Conservation (phyloP, 2,888 invertebrate species). For the Rhaphigaster nebulosa region DNA sequence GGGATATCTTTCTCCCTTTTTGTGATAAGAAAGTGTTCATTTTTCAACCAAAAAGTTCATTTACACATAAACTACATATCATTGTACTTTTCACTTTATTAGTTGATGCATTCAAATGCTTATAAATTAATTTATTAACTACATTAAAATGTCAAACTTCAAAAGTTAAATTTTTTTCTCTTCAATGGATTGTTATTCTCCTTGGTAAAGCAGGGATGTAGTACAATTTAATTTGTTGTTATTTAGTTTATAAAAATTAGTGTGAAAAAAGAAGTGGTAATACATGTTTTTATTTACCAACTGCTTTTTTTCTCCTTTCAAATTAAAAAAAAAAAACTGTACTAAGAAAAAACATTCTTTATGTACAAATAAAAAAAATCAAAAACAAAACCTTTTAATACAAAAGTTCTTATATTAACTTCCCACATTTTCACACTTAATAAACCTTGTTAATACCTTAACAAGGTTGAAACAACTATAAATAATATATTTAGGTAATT, state of each 20-base stretch:
- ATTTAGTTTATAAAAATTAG: constrained; percentile 59
- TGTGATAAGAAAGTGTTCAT: constrained; percentile 38
- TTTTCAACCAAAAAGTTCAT: constrained; percentile 46
- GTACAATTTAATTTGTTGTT: constrained; percentile 57
- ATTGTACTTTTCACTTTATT: constrained; percentile 52
- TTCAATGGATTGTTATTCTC: constrained; percentile 55
- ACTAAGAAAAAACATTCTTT: not conserved
- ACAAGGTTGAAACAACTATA: not conserved
- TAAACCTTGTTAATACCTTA: no score
- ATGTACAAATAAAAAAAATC: constrained; percentile 18
- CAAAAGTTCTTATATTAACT: constrained; percentile 11
- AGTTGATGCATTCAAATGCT: constrained; percentile 52
- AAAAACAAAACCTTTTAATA: not conserved
- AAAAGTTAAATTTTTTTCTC: constrained; percentile 36
- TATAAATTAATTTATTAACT: constrained; percentile 57
- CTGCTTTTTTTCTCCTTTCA: constrained; percentile 13
- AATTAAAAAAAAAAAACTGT: not conserved
- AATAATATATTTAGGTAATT: not conserved
- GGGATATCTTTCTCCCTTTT: not conserved
- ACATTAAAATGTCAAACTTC: constrained; percentile 51
- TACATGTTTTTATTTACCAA: constrained; percentile 55
- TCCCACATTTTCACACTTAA: not conserved
- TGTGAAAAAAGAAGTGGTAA: constrained; percentile 51
- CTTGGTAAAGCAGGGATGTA: constrained; percentile 51
- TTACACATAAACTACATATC: constrained; percentile 41